Base-by-base conservation (phyloP, 2,113 vertebrate genomes). In the Melanerpes aurifrons region DNA sequence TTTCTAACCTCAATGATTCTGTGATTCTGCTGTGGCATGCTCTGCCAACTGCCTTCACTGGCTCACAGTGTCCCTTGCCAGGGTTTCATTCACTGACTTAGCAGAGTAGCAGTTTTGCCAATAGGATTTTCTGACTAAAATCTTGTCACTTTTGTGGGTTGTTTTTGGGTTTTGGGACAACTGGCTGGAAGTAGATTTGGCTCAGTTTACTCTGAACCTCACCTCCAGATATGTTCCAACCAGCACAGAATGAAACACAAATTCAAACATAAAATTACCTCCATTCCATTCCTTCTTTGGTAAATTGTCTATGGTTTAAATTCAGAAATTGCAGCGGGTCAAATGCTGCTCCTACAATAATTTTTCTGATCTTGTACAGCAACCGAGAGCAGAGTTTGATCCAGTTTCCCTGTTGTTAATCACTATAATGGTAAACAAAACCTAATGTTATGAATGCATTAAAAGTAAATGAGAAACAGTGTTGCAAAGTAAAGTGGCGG, bases 401-500 rank as follows among this genome's bases (percentile, higher is more conserved):
- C 21, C 45, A 61, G 53, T 85, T 81, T 90, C 37, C n/a, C 88
- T 84, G 89, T 24, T 79, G 72, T 94, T 93, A 82, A 95, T 95
- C 95, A 93, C 93, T 62, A 26, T 62, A 57, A 86, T 68, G 88
- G 95, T 87, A 96, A 97, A 95, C 71, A 94, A 96, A 81, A 64
- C 79, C 59, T 89, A 82, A 91, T 85, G 89, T 37, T 61, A 58
- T 81, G 84, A 90, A 88, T 93, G 57, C 67, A 90, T 84, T 86
- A 88, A 81, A 87, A 95, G 75, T 83, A 92, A 96, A 57, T 95
- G 90, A 93, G 87, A 89, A 95, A 75, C 24, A 64, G n/a, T 61
- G 15, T 25, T 78, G 93, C 75, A 69, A 72, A 88, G 82, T 69
- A 48, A 96, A 96, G 91, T 59, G 86, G 71, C 4, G 50, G 67